phyloP scores from a whole-genome alignment of 2,888 invertebrate species.

The Noctua comes region DNA sequence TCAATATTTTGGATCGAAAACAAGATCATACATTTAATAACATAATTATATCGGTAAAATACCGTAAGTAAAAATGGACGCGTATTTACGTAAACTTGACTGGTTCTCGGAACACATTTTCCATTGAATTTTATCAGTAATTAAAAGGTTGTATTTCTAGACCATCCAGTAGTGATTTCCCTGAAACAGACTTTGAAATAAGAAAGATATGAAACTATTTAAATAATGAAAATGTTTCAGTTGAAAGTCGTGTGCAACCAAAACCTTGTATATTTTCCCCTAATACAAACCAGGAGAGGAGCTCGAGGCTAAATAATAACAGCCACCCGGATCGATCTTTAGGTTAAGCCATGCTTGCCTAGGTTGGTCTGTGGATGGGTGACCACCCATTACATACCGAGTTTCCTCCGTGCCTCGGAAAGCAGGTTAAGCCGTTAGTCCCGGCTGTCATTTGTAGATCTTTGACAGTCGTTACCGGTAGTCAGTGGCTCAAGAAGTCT shows the following conservation, averaged over 20 bases:
- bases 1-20: not conserved
- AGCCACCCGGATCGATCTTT: too few species aligned
- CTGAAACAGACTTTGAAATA: not conserved
- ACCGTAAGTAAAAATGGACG: not conserved
- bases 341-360: too few species aligned
- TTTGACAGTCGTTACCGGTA: too few species aligned
- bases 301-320: too few species aligned
- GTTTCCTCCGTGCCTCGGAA: too few species aligned
- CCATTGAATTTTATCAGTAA: not conserved
- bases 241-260: not conserved
- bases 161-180: too few species aligned
- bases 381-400: too few species aligned
- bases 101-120: not conserved
- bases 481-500: too few species aligned
- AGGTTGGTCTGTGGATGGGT: too few species aligned
- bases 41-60: not conserved
- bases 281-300: not conserved
- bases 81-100: not conserved
- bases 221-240: not conserved
- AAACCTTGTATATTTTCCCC: not conserved
- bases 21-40: not conserved
- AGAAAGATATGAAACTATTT: not conserved
- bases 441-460: too few species aligned
- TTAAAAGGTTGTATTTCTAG: constrained; percentile 1
- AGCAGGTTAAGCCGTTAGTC: too few species aligned